A percentile compares a stretch with the other conserved stretches of the same genome.
Evolutionary conservation across 2,888 invertebrate genomes (phyloP).

Genomic region (Galeruca laticollis): DNA sequence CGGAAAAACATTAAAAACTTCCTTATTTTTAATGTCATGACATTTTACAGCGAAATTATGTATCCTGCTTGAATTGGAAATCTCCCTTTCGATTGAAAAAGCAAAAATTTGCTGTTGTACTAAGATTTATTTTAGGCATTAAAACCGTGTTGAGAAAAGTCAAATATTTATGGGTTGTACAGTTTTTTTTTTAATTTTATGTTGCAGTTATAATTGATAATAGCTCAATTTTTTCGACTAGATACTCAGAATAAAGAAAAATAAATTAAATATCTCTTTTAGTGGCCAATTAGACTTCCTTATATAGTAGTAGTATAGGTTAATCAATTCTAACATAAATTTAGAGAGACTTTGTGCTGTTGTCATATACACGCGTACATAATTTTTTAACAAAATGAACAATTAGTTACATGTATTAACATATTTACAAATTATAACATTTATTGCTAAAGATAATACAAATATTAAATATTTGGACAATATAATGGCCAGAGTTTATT

Average conservation of each 20-base stretch:
- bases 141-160: no score
- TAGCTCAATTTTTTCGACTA: no score
- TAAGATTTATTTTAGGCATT: no score
- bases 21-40: no score
- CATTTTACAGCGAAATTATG: no score
- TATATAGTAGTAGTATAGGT: slow-evolving; percentile 4
- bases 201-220: neutral
- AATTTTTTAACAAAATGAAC: slow-evolving; percentile 1
- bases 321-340: slow-evolving; percentile 26
- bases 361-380: slow-evolving; percentile 30
- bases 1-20: no score
- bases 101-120: no score
- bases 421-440: slow-evolving; percentile 38
- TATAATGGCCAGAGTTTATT: neutral
- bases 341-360: slow-evolving; percentile 23
- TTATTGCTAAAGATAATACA: slow-evolving; percentile 33
- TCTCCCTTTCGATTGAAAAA: no score
- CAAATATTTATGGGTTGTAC: no score
- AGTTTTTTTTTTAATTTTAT: neutral
- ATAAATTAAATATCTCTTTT: neutral
- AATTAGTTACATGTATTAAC: slow-evolving; percentile 11
- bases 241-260: neutral
- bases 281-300: slow-evolving; percentile 24
- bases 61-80: no score
- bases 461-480: slow-evolving; percentile 6